Conservation (phyloP, 2,888 invertebrate genomes). For the Andrena hattorfiana region DNA sequence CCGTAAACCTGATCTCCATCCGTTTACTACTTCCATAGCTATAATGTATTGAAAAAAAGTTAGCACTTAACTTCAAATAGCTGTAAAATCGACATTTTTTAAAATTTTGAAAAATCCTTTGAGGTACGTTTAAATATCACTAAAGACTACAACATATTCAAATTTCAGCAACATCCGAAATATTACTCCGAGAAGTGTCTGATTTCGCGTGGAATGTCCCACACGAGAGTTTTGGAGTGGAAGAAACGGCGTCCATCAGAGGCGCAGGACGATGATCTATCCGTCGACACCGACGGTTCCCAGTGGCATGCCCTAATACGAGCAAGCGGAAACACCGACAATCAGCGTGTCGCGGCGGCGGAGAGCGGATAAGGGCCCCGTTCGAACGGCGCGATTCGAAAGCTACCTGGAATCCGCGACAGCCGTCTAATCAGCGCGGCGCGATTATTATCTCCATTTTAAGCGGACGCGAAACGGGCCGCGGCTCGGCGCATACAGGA, state of each 20-base stretch:
- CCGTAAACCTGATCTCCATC: no score
- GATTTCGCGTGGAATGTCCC: no score
- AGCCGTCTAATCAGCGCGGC: constrained; percentile 73
- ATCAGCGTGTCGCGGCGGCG: constrained; percentile 4
- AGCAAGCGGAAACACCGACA: constrained; percentile 33
- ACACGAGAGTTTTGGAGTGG: constrained; percentile 18
- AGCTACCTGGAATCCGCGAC: constrained; percentile 50
- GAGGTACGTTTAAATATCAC: no score
- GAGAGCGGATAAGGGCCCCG: constrained; percentile 35
- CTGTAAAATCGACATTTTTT: no score
- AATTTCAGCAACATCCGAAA: no score
- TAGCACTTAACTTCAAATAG: no score
- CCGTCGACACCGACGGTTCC: background rate
- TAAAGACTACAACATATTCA: no score
- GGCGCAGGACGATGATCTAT: constrained; percentile 23
- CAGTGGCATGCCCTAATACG: constrained; percentile 52
- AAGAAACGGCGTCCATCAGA: constrained; percentile 36
- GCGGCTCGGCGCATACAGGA: constrained; percentile 67
- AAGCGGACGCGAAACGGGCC: constrained; percentile 70
- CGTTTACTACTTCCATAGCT: no score
- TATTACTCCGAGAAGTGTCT: no score
- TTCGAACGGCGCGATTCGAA: constrained; percentile 30
- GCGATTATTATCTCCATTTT: constrained; percentile 77
- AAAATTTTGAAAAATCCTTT: no score
- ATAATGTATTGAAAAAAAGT: no score